Conservation (phyloP, 2,797 vertebrate genomes). For the Tragelaphus oryx region DNA sequence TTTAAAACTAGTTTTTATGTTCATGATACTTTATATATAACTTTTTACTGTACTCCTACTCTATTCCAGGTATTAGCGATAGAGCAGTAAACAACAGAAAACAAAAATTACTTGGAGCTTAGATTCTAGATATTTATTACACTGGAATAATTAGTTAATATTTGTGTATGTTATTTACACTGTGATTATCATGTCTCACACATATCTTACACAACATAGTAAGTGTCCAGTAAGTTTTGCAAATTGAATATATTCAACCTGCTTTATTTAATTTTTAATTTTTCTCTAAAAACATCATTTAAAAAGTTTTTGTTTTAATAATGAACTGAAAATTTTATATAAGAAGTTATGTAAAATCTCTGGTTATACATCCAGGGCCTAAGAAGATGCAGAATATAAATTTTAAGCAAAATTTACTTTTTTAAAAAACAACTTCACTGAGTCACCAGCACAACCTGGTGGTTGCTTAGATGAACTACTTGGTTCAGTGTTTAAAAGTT, state of each 20-base stretch:
- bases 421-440: neutral
- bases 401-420: neutral
- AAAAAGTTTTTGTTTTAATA: constrained; percentile 17
- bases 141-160: neutral
- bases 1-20: neutral
- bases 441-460: constrained; percentile 58
- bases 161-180: neutral
- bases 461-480: constrained; percentile 28
- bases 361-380: constrained; percentile 3
- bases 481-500: neutral
- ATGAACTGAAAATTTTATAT: constrained; percentile 34
- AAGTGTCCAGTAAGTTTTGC: neutral
- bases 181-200: neutral
- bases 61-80: neutral
- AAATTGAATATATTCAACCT: neutral
- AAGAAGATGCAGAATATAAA: constrained; percentile 36
- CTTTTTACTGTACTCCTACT: neutral
- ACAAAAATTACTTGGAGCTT: neutral
- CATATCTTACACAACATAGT: neutral
- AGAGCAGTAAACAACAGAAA: neutral
- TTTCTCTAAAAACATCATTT: constrained; percentile 25
- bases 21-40: neutral
- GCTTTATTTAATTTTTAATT: constrained; percentile 43
- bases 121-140: neutral
- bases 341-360: constrained; percentile 61